These are phyloP conservation scores for Cygnus buccinator DNA, from an alignment of 2,113 vertebrate genomes.

Conservation along the genomic window DNA sequence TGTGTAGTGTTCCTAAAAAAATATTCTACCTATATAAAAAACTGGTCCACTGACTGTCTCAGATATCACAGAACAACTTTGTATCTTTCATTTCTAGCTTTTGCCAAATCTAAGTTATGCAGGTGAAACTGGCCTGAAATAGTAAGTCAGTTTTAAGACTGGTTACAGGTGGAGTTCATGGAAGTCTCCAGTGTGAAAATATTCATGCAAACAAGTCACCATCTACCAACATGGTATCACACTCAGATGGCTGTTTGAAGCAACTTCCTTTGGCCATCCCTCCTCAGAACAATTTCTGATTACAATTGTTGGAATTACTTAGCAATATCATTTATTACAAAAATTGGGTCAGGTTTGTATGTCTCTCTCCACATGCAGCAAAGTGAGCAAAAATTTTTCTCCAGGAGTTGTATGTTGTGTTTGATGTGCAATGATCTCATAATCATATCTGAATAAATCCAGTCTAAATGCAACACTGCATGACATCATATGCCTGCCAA, in stretches of 20 bases:
- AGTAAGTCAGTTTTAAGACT: not conserved
- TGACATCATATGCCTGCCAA: not conserved
- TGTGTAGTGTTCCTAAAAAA: not conserved
- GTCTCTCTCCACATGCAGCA: not conserved
- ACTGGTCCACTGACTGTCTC: not conserved
- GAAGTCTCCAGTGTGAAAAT: not conserved
- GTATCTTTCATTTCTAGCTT: not conserved
- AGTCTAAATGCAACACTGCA: not conserved
- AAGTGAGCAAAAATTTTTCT: not conserved
- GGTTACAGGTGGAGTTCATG: not conserved
- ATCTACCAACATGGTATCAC: not conserved
- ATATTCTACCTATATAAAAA: not conserved
- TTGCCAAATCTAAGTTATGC: not conserved
- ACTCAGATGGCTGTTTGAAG: not conserved
- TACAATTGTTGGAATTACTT: not conserved
- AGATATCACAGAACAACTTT: not conserved
- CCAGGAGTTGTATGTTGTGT: not conserved
- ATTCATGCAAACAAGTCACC: not conserved
- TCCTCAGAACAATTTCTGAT: not conserved
- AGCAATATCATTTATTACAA: not conserved
- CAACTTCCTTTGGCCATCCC: not conserved
- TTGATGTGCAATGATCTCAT: not conserved
- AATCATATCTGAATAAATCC: not conserved
- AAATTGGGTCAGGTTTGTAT: not conserved
- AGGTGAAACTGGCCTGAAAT: not conserved